Evolutionary conservation across 2,888 invertebrate genomes (phyloP).

Genomic region (Drosophila atripex): DNA sequence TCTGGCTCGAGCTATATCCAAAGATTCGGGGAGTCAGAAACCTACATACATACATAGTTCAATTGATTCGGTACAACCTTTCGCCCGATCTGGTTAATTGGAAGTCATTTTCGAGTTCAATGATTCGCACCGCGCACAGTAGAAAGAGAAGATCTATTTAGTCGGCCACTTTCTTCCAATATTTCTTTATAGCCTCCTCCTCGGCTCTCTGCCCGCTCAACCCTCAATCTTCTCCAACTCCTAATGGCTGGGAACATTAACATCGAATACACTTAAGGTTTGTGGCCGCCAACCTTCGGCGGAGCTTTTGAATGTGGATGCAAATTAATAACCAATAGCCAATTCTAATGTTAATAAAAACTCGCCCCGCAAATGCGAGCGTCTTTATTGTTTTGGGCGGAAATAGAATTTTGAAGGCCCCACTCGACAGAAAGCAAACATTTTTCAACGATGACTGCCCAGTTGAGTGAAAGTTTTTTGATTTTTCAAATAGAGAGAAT

Average conservation of each 20-base stretch:
- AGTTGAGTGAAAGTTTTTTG: slow-evolving; percentile 42
- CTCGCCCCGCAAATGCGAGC: slow-evolving; percentile 25
- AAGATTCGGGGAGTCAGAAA: background rate
- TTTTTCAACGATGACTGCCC: slow-evolving; percentile 31
- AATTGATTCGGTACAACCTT: slow-evolving; percentile 38
- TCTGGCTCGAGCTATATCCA: background rate
- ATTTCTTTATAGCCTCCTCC: slow-evolving; percentile 5
- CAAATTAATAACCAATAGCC: slow-evolving; percentile 74
- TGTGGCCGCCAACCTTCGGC: slow-evolving; percentile 36
- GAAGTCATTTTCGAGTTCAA: slow-evolving; percentile 51
- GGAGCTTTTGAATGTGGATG: slow-evolving; percentile 67
- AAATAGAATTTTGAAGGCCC: slow-evolving; percentile 67
- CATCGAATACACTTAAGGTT: slow-evolving; percentile 23
- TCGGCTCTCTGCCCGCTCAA: background rate
- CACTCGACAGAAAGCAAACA: slow-evolving; percentile 24
- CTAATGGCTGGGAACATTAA: slow-evolving; percentile 11
- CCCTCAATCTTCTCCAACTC: slow-evolving; percentile 1
- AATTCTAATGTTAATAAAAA: slow-evolving; percentile 67
- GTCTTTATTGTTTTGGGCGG: slow-evolving; percentile 50
- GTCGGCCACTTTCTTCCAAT: slow-evolving; percentile 60
- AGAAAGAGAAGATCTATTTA: slow-evolving; percentile 16
- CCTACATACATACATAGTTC: slow-evolving; percentile 5
- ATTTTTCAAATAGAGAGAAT: slow-evolving; percentile 18
- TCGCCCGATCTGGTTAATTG: slow-evolving; percentile 47
- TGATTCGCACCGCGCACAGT: background rate